Percentiles rank a stretch among this genome's conserved stretches.
These are phyloP conservation scores for Callospermophilus lateralis DNA, from an alignment of 2,113 vertebrate species.

Conservation along the genomic window DNA sequence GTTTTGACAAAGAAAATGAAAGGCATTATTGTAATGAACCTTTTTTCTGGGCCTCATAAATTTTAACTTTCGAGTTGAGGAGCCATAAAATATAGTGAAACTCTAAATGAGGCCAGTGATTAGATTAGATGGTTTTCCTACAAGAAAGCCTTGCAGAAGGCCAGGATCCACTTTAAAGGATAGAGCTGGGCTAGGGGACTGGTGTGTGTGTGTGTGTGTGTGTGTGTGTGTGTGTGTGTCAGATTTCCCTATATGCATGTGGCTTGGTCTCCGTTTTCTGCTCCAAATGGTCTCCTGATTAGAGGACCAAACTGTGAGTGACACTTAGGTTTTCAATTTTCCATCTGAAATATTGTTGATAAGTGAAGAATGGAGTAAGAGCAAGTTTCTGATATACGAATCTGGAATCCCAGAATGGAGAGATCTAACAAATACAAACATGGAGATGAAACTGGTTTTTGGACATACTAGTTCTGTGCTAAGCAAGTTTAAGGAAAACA, in stretches of 20 bases:
- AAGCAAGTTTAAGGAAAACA: constrained; percentile 6
- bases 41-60: background rate
- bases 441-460: background rate
- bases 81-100: constrained; percentile 34
- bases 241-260: background rate
- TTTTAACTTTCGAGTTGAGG: background rate
- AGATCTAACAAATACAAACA: background rate
- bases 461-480: background rate
- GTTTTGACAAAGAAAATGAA: constrained; percentile 61
- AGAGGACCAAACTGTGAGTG: no score
- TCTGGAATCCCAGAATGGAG: background rate
- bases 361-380: background rate
- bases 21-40: constrained; percentile 37
- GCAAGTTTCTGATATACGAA: background rate
- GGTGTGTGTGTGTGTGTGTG: no score
- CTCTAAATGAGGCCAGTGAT: background rate
- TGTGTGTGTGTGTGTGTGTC: no score
- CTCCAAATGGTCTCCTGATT: background rate
- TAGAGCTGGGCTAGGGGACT: background rate
- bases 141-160: background rate
- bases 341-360: background rate
- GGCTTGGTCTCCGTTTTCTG: background rate
- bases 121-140: background rate
- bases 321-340: background rate
- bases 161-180: background rate